Conservation (phyloP, 2,888 invertebrate genomes). For the Drosophila pseudotalamancana region DNA sequence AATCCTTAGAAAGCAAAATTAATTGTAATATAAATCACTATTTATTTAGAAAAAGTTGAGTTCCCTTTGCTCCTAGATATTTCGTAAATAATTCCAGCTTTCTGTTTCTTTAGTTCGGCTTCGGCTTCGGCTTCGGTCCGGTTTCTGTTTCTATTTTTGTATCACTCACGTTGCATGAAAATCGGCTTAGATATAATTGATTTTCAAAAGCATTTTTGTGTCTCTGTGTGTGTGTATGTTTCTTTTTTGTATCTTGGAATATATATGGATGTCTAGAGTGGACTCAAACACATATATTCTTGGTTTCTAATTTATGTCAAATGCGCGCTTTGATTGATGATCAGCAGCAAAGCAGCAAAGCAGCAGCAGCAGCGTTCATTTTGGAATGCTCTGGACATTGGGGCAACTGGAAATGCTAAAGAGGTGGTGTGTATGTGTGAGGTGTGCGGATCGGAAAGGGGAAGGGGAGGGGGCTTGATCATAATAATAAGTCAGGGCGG, state of each 20-base stretch:
- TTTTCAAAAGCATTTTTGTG: slow-evolving; percentile 19
- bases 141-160: slow-evolving; percentile 33
- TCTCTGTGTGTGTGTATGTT: background rate
- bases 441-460: background rate
- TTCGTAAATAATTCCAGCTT: slow-evolving; percentile 47
- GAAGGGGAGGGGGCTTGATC: slow-evolving; percentile 14
- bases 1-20: too few species aligned
- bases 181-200: slow-evolving; percentile 56
- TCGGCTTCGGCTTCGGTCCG: slow-evolving; percentile 21
- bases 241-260: background rate
- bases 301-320: slow-evolving; percentile 79
- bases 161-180: slow-evolving; percentile 41
- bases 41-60: too few species aligned
- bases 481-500: slow-evolving; percentile 72
- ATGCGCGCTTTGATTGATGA: slow-evolving; percentile 78
- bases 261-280: slow-evolving; percentile 13
- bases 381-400: slow-evolving; percentile 5
- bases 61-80: slow-evolving; percentile 11
- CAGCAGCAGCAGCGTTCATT: slow-evolving; percentile 3
- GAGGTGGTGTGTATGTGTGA: too few species aligned
- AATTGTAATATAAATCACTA: too few species aligned
- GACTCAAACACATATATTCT: slow-evolving; percentile 59
- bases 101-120: slow-evolving; percentile 36
- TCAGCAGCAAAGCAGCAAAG: slow-evolving; percentile 30
- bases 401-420: slow-evolving; percentile 5